Conservation (phyloP, 2,797 vertebrate species). For the Neosalanx taihuensis region DNA sequence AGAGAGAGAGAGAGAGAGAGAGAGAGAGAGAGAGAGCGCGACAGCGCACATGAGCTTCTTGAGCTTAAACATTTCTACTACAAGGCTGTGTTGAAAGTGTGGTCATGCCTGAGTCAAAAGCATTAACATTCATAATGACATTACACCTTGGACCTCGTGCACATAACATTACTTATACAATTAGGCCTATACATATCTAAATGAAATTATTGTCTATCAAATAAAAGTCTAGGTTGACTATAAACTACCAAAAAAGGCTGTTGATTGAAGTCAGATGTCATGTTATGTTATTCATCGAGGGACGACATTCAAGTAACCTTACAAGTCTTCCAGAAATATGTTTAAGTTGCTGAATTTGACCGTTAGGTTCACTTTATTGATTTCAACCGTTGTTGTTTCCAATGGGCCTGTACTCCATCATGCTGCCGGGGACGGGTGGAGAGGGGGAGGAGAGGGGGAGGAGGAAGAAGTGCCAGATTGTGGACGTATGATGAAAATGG, state of each 20-base stretch:
- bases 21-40: too few species aligned
- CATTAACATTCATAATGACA: background rate
- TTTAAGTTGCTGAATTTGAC: slow-evolving; percentile 8
- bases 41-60: too few species aligned
- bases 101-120: background rate
- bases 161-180: background rate
- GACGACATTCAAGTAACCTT: background rate
- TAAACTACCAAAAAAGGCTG: background rate
- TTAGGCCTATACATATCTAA: background rate
- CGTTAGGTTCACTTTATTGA: slow-evolving; percentile 27
- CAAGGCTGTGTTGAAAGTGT: background rate
- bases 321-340: background rate
- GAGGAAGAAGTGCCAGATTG: slow-evolving; percentile 37
- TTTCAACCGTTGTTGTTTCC: slow-evolving; percentile 31
- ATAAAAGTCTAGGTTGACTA: background rate
- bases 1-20: too few species aligned
- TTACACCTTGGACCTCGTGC: background rate
- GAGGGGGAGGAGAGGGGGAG: slow-evolving; percentile 10
- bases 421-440: slow-evolving; percentile 11
- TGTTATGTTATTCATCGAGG: too few species aligned
- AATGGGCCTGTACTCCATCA: background rate
- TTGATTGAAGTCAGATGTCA: background rate
- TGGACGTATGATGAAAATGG: slow-evolving; percentile 51
- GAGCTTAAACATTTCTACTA: too few species aligned
- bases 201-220: background rate